Conservation (phyloP, 2,888 invertebrate species). For the Nineta flava region DNA sequence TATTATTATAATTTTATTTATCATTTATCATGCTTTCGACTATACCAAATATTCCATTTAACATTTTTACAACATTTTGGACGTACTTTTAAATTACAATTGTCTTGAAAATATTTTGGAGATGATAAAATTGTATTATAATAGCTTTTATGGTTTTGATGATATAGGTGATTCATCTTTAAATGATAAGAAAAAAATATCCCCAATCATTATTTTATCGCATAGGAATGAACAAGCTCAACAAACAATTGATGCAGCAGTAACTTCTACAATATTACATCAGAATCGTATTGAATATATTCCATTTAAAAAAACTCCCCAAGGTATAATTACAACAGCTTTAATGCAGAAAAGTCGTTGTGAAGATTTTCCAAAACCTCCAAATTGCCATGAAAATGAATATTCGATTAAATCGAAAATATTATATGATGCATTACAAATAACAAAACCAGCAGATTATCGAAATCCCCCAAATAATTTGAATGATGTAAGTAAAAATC, state of each 20-base stretch:
- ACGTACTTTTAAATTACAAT: too few species aligned
- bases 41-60: constrained; percentile 3
- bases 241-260: neutral
- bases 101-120: neutral
- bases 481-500: neutral
- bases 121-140: constrained; percentile 1
- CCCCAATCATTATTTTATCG: neutral
- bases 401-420: too few species aligned
- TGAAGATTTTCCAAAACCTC: neutral
- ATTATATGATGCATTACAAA: too few species aligned
- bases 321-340: constrained; percentile 3
- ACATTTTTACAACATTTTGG: neutral
- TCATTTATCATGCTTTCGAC: constrained; percentile 16
- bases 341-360: neutral
- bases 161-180: neutral
- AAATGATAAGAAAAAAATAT: too few species aligned
- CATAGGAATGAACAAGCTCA: neutral
- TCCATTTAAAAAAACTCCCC: constrained; percentile 4
- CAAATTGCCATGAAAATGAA: too few species aligned
- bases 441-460: too few species aligned
- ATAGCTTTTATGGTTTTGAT: neutral
- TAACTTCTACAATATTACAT: neutral
- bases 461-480: neutral
- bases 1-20: too few species aligned
- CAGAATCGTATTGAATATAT: neutral